Base-by-base conservation (phyloP, 1,140 invertebrate genomes). In the Drosophila takahashii region DNA sequence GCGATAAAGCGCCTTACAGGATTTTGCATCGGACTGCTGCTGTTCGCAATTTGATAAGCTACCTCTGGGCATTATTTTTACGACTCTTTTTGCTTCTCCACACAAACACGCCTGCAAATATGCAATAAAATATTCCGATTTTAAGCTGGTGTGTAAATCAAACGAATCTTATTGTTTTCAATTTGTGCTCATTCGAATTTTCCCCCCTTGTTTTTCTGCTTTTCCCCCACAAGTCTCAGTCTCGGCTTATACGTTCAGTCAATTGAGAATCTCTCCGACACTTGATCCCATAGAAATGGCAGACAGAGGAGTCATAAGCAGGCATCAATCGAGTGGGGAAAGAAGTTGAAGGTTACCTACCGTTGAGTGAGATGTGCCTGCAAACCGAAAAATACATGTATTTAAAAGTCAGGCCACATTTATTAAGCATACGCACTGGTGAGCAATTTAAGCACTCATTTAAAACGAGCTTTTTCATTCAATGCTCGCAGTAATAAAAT, bases 1-100 rank as follows among this genome's bases (percentile, higher is more conserved):
- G 61, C 81, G 81, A 86, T 86, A 86, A 86, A 86, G 81, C 81
- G 81, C 83, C 83, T 86, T 89, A 86, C 84, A 83, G 83, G 83
- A 86, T 86, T 86, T 71, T 89, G 79, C 79, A 78, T 86, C 60
- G 83, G 81, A 77, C 81, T 52, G 78, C 84, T 86, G 76, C 73
- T 70, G 83, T 79, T 86, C 77, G 84, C 79, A 79, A 86, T 86
- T 86, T 86, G 83, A 86, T 86, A 86, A 86, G 79, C 83, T 87
- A 76, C 80, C 79, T 89, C 65, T 77, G 62, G 84, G 84, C 83
- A 86, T 83, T 89, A 86, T 89, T 86, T 85, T 86, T 86, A 89
- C 84, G 83, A 87, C 84, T 75, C 59, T 78, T 70, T 70, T 57
- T 44, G 15, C 45, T 26, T 34, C 67, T 59, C 42, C 42, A 54